Evolutionary conservation across 2,888 invertebrate genomes (phyloP).

Genomic region (Sphinx pinastri): DNA sequence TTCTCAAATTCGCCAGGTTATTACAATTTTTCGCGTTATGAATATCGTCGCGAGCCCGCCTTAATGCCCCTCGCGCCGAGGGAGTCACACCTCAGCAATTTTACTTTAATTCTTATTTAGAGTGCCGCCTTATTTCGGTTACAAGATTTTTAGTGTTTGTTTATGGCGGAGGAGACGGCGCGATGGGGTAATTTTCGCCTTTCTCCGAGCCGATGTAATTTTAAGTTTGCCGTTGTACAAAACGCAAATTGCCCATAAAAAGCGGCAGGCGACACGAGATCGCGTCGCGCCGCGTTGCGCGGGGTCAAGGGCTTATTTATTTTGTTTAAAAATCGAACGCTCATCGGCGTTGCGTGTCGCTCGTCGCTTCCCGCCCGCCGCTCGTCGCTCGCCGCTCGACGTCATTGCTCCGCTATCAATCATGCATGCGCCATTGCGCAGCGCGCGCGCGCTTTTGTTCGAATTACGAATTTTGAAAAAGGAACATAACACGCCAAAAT

Average conservation of each 20-base stretch:
- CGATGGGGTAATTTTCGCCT: conserved; percentile 72
- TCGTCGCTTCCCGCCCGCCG: conserved; percentile 59
- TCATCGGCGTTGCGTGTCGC: conserved; percentile 51
- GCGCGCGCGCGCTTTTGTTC: conserved; percentile 78
- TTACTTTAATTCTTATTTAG: conserved; percentile 83
- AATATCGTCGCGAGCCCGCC: conserved; percentile 75
- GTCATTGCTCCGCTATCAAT: conserved; percentile 80
- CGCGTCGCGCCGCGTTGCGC: conserved; percentile 13
- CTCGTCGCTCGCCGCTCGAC: conserved; percentile 52
- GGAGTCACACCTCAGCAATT: conserved; percentile 82
- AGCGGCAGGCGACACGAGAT: conserved; percentile 14
- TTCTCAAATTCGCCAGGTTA: conserved; percentile 75
- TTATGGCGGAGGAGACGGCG: conserved; percentile 75
- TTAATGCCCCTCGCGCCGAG: conserved; percentile 64
- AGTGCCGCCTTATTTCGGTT: conserved; percentile 81
- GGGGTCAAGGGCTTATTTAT: conserved; percentile 75
- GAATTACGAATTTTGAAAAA: conserved; percentile 80
- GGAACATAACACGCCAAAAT: conserved; percentile 67
- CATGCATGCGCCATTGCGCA: conserved; percentile 81
- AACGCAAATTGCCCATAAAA: conserved; percentile 65
- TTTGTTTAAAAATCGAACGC: conserved; percentile 66
- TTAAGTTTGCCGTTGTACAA: conserved; percentile 53
- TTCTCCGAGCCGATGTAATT: conserved; percentile 41
- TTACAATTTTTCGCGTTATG: conserved; percentile 84
- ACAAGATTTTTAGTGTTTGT: conserved; percentile 83